Percentiles rank a stretch among this genome's conserved stretches.
Evolutionary conservation across 2,113 vertebrate genomes (phyloP).

Genomic region (Eurypyga helias): DNA sequence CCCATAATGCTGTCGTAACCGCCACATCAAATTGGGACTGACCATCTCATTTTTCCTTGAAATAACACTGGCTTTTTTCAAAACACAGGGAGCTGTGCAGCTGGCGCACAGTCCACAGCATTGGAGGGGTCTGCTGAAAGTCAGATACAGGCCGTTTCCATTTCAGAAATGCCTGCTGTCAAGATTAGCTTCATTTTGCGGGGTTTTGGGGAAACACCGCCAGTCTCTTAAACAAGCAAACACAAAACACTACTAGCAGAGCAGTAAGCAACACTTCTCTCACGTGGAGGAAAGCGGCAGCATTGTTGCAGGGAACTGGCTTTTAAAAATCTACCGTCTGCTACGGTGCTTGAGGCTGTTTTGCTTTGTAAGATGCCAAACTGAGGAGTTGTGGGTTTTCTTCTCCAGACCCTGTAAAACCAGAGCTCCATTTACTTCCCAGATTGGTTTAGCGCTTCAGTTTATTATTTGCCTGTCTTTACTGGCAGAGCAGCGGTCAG

Average conservation of each 20-base stretch:
- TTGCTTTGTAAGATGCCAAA: slow-evolving; percentile 48
- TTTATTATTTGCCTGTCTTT: slow-evolving; percentile 69
- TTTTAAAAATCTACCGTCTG: slow-evolving; percentile 13
- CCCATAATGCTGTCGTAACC: not conserved
- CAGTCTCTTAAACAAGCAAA: not conserved
- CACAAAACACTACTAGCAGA: not conserved
- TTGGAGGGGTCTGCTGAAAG: not conserved
- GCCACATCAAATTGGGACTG: not conserved
- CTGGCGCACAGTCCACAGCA: slow-evolving; percentile 52
- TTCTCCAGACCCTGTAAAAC: slow-evolving; percentile 26
- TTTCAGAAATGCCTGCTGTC: not conserved
- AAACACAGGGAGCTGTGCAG: slow-evolving; percentile 45
- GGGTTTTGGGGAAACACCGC: not conserved
- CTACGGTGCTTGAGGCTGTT: not conserved
- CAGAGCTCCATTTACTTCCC: slow-evolving; percentile 65
- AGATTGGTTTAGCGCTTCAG: slow-evolving; percentile 44
- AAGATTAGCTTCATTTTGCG: slow-evolving; percentile 1
- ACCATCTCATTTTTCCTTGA: slow-evolving; percentile 60
- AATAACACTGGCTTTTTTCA: slow-evolving; percentile 65
- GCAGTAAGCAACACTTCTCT: slow-evolving; percentile 22
- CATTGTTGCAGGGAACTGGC: not conserved
- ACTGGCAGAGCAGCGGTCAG: slow-evolving; percentile 30
- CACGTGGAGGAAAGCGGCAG: not conserved
- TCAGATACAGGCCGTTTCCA: not conserved
- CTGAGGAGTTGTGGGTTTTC: slow-evolving; percentile 1